phyloP scores from a whole-genome alignment of 2,888 invertebrate genomes.

The Mylabris sibirica region DNA sequence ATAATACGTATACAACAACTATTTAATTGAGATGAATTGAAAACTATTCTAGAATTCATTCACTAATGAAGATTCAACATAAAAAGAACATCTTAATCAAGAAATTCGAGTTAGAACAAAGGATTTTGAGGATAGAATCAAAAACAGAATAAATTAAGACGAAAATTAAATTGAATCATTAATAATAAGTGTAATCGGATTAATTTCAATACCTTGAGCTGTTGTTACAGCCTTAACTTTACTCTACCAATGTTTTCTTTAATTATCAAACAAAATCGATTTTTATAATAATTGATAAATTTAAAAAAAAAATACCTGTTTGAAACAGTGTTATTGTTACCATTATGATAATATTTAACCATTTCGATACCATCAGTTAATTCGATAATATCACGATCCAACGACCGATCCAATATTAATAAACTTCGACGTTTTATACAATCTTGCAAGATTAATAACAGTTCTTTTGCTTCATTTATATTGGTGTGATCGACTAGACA shows the following conservation, averaged over 20 bases:
- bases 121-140: too few species aligned
- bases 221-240: not conserved
- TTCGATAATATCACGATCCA: conserved; percentile 69
- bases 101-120: too few species aligned
- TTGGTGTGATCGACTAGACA: conserved; percentile 38
- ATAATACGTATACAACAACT: too few species aligned
- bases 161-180: not conserved
- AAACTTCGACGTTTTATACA: conserved; percentile 67
- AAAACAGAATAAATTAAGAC: not conserved
- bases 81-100: too few species aligned
- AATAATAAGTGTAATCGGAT: not conserved
- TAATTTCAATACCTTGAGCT: not conserved
- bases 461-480: conserved; percentile 26
- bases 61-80: too few species aligned
- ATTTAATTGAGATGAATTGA: too few species aligned
- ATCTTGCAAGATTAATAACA: conserved; percentile 35
- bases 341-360: conserved; percentile 62
- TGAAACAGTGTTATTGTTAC: conserved; percentile 56
- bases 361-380: conserved; percentile 71
- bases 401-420: conserved; percentile 67
- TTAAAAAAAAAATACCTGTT: conserved; percentile 17
- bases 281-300: not conserved
- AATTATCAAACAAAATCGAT: conserved; percentile 5
- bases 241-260: conserved; percentile 10
- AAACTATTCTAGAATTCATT: too few species aligned